Conservation (phyloP, 2,888 invertebrate species). For the Eulithis testata region DNA sequence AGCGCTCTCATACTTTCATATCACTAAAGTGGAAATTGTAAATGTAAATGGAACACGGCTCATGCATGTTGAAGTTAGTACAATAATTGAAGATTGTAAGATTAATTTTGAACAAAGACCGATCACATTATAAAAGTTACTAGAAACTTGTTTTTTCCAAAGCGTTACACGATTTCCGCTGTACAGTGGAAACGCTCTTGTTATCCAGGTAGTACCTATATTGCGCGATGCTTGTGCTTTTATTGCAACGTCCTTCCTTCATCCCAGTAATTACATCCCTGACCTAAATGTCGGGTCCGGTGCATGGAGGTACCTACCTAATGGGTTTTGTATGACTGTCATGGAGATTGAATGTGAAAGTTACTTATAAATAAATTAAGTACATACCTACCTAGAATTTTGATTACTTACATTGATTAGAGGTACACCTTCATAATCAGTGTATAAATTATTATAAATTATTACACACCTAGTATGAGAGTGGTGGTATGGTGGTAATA, state of each 20-base stretch:
- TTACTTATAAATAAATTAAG: no score
- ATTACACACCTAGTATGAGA: no score
- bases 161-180: not conserved
- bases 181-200: not conserved
- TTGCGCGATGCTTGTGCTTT: not conserved
- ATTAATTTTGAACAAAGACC: no score
- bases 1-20: conserved; percentile 11
- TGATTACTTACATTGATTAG: no score
- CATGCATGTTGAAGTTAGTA: no score
- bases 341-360: no score
- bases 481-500: no score
- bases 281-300: conserved; percentile 1
- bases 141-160: not conserved
- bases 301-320: not conserved
- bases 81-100: no score
- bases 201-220: not conserved
- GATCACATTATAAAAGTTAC: no score
- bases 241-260: not conserved
- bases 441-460: no score
- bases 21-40: conserved; percentile 8
- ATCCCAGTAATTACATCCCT: conserved; percentile 8
- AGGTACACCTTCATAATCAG: no score
- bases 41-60: conserved; percentile 8
- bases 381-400: no score
- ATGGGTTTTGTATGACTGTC: not conserved